These are phyloP conservation scores for Arctocebus calabarensis DNA, from an alignment of 2,797 vertebrate genomes.

Conservation along the genomic window DNA sequence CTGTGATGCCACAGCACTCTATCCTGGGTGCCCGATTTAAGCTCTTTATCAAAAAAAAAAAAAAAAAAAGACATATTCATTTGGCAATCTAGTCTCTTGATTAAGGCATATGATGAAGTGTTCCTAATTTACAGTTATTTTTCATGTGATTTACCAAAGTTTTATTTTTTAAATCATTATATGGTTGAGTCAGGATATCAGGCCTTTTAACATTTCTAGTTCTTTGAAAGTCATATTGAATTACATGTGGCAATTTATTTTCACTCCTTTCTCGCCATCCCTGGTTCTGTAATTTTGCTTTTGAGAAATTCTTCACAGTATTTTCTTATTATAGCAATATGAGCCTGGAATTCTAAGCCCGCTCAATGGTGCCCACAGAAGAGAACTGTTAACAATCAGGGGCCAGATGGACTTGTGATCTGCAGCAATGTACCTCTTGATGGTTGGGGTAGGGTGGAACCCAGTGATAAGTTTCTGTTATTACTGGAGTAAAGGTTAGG, in stretches of 20 bases:
- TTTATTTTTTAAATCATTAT: slow-evolving; percentile 34
- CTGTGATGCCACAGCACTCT: no score
- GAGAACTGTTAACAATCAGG: not conserved
- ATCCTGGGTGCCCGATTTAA: no score
- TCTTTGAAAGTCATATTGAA: not conserved
- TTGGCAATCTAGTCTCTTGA: slow-evolving; percentile 17
- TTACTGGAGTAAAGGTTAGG: not conserved
- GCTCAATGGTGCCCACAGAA: not conserved
- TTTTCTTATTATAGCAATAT: not conserved
- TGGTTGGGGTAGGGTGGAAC: not conserved
- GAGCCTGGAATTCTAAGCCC: not conserved
- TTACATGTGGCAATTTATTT: not conserved
- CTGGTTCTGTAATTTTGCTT: not conserved
- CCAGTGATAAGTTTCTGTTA: not conserved
- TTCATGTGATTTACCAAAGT: not conserved
- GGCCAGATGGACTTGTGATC: not conserved
- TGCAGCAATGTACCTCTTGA: not conserved
- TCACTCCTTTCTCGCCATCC: not conserved
- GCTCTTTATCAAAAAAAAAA: no score
- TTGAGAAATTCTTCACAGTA: not conserved
- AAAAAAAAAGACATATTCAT: not conserved
- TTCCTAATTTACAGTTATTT: not conserved
- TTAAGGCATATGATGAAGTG: not conserved
- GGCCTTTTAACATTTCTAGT: not conserved
- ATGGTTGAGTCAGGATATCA: not conserved